Conservation (phyloP, 2,797 vertebrate genomes). For the Aphelocoma californica region DNA sequence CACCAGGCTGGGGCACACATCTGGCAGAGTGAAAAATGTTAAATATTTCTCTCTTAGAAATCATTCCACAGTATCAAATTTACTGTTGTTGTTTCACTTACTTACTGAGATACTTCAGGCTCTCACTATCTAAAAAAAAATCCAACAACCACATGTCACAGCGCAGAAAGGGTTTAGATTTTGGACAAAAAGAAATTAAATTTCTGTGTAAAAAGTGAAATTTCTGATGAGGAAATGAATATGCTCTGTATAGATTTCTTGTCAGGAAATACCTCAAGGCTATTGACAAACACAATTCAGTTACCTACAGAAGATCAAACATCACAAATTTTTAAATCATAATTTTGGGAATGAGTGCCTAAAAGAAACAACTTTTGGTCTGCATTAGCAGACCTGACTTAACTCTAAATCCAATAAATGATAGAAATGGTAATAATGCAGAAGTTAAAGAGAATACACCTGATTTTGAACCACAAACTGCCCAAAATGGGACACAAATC, state of each 20-base stretch:
- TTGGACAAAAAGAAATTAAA: not conserved
- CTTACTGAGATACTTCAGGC: not conserved
- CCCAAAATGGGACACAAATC: not conserved
- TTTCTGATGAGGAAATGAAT: not conserved
- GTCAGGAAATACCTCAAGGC: not conserved
- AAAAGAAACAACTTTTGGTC: not conserved
- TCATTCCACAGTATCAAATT: not conserved
- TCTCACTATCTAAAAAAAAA: not conserved
- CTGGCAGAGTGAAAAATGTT: not conserved
- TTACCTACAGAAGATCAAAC: not conserved
- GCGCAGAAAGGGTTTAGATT: not conserved
- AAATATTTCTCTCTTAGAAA: not conserved
- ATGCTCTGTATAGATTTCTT: not conserved
- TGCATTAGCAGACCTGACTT: not conserved
- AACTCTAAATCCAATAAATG: not conserved
- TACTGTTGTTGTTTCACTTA: not conserved
- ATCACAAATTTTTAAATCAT: not conserved
- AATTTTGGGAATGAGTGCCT: not conserved
- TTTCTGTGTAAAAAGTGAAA: not conserved
- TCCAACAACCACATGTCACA: not conserved
- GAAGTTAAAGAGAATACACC: not conserved
- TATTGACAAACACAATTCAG: not conserved
- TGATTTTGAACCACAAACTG: not conserved
- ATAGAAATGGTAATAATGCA: not conserved
- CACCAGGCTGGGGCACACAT: not conserved